Conservation (phyloP, 1,140 invertebrate species). For the Drosophila sproati region DNA sequence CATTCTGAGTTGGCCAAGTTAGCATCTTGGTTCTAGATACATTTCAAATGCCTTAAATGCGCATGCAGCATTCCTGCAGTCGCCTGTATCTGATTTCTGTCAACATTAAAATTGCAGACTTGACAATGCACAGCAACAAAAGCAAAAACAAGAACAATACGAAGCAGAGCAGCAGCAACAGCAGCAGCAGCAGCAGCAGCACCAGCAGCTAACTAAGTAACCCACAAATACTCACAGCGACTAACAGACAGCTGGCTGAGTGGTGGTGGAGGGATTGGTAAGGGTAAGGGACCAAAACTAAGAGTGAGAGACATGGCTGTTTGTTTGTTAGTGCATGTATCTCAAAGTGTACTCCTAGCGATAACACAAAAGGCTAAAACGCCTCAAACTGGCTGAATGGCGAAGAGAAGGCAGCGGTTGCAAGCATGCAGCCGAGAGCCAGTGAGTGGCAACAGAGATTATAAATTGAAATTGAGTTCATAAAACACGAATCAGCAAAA, state of each 20-base stretch:
- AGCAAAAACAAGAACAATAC: constrained; percentile 20
- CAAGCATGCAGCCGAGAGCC: constrained; percentile 25
- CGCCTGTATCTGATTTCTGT: constrained; percentile 82
- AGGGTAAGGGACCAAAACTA: background rate
- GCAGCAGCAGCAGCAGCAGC: constrained; percentile 8
- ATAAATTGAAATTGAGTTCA: constrained; percentile 84
- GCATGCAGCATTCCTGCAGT: constrained; percentile 77
- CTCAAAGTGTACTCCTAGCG: constrained; percentile 68
- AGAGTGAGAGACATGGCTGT: constrained; percentile 18
- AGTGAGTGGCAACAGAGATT: constrained; percentile 82
- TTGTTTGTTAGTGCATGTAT: constrained; percentile 58
- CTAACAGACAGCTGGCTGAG: constrained; percentile 34
- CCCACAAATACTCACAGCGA: constrained; percentile 67
- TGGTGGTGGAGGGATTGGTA: no score
- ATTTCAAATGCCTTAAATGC: constrained; percentile 80
- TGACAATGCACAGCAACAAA: constrained; percentile 70
- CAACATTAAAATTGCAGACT: constrained; percentile 83
- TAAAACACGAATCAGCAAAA: constrained; percentile 84
- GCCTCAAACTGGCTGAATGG: constrained; percentile 47
- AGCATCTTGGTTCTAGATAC: constrained; percentile 49
- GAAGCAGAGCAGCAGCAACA: background rate
- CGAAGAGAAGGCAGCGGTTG: constrained; percentile 3
- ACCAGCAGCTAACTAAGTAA: constrained; percentile 66
- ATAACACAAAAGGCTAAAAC: constrained; percentile 79
- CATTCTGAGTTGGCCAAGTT: constrained; percentile 38